These are phyloP conservation scores for Andrena bucephala DNA, from an alignment of 2,888 invertebrate genomes.

Conservation along the genomic window DNA sequence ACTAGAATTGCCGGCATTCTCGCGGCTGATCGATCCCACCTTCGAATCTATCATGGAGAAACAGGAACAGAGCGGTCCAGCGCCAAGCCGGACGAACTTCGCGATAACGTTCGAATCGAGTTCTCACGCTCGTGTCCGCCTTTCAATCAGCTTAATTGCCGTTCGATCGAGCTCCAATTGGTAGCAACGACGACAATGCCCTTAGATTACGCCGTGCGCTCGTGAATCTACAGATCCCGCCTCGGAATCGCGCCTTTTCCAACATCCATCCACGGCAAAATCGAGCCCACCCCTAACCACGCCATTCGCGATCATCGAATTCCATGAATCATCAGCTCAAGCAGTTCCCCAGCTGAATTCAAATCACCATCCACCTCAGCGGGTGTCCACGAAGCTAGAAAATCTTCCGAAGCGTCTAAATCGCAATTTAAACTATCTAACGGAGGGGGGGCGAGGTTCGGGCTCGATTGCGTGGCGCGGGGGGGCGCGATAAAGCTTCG, in stretches of 20 bases:
- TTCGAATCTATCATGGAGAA: neutral
- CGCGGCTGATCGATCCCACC: slow-evolving; percentile 3
- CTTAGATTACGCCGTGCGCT: neutral
- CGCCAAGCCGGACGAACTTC: neutral
- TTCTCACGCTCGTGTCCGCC: slow-evolving; percentile 60
- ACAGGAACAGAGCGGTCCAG: neutral
- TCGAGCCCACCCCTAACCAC: too few relatives aligned
- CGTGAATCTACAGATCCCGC: neutral
- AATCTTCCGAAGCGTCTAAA: neutral
- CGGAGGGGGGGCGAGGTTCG: neutral
- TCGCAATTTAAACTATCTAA: neutral
- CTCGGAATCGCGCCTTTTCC: neutral
- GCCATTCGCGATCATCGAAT: too few relatives aligned
- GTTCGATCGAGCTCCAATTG: slow-evolving; percentile 63
- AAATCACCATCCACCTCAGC: too few relatives aligned
- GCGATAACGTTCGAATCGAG: slow-evolving; percentile 18
- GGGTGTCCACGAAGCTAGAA: too few relatives aligned
- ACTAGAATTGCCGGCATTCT: neutral
- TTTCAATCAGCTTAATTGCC: slow-evolving; percentile 73
- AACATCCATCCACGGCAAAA: too few relatives aligned
- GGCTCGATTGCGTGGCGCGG: neutral
- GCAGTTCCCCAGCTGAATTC: too few relatives aligned
- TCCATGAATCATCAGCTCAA: too few relatives aligned
- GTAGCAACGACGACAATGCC: neutral
- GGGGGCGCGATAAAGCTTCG: neutral